A percentile compares a stretch with the other conserved stretches of the same genome.
phyloP scores from a whole-genome alignment of 2,113 vertebrate genomes.

The Proterorhinus semilunaris region DNA sequence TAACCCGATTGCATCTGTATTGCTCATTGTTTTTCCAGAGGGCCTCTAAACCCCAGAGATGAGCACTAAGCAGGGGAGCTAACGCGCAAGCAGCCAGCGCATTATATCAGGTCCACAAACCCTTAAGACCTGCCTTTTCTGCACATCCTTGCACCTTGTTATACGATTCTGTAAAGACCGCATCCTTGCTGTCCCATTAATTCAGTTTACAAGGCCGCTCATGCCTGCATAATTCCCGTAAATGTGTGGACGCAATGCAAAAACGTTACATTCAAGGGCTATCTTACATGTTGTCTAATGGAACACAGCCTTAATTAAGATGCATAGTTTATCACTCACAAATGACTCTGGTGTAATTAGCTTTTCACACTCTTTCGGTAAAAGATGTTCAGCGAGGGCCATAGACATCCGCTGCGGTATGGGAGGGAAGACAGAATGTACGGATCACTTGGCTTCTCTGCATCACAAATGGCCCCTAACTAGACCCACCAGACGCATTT shows the following conservation, averaged over 20 bases:
- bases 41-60: constrained; percentile 34
- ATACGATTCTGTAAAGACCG: constrained; percentile 22
- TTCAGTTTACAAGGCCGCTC: constrained; percentile 9
- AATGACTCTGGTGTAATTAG: constrained; percentile 67
- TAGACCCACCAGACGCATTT: neutral
- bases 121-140: constrained; percentile 25
- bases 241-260: constrained; percentile 18
- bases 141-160: constrained; percentile 34
- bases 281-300: constrained; percentile 64
- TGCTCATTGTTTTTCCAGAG: constrained; percentile 13
- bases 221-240: constrained; percentile 3
- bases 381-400: constrained; percentile 48
- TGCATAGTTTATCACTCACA: constrained; percentile 54
- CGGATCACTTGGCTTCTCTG: constrained; percentile 32
- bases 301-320: constrained; percentile 71
- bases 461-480: constrained; percentile 25
- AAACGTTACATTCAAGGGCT: constrained; percentile 25
- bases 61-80: constrained; percentile 25
- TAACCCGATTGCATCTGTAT: constrained; percentile 30
- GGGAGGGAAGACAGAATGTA: constrained; percentile 10
- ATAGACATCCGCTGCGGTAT: constrained; percentile 13
- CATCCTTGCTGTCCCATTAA: constrained; percentile 12
- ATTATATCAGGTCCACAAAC: constrained; percentile 38
- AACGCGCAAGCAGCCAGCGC: neutral
- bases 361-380: constrained; percentile 63